Evolutionary conservation across 92 coral and sea anemone genomes (phyloP).

Genomic region (Porites cylindrica): DNA sequence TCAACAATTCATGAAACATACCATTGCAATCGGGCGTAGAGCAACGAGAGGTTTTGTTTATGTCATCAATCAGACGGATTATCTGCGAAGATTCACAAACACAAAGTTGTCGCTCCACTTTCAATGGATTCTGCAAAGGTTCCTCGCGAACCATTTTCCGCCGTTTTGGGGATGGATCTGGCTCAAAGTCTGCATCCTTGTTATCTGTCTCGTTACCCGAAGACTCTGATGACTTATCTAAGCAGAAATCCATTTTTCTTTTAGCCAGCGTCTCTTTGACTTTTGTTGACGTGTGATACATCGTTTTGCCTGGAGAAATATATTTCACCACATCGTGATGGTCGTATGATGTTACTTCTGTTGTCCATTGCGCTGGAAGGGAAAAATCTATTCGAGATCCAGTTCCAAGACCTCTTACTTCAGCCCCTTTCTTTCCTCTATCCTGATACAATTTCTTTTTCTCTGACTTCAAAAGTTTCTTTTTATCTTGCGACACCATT

Average conservation of each 20-base stretch:
- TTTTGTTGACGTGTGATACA: background rate
- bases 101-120: background rate
- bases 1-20: background rate
- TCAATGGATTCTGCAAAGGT: background rate
- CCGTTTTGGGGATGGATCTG: background rate
- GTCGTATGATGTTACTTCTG: constrained; percentile 44
- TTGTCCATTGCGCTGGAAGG: constrained; percentile 54
- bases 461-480: background rate
- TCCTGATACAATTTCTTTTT: constrained; percentile 16
- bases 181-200: background rate
- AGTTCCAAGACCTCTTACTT: constrained; percentile 22
- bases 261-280: background rate
- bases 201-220: background rate
- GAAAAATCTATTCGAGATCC: background rate
- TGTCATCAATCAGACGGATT: background rate
- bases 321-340: constrained; percentile 68
- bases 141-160: background rate
- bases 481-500: background rate
- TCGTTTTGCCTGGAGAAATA: constrained; percentile 19
- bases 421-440: constrained; percentile 42
- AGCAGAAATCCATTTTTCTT: background rate
- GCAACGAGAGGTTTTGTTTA: no score
- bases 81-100: background rate
- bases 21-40: no score
- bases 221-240: constrained; percentile 5